Evolutionary conservation across 2,113 vertebrate genomes (phyloP).

Genomic region (Cyrtonyx montezumae): DNA sequence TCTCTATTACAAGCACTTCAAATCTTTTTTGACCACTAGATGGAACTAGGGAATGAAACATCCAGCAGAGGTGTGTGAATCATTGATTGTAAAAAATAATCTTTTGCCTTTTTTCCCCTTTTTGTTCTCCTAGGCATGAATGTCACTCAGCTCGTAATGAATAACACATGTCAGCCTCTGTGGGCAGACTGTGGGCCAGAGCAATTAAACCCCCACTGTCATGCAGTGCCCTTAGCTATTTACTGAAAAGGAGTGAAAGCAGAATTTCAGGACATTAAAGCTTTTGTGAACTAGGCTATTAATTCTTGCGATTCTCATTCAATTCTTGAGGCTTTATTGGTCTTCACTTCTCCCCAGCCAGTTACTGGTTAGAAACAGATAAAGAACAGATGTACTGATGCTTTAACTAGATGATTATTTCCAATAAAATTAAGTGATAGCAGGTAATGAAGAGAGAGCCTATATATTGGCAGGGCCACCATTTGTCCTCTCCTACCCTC

Average conservation of each 20-base stretch:
- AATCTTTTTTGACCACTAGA: not conserved
- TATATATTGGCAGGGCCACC: not conserved
- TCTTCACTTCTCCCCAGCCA: not conserved
- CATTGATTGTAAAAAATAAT: conserved; percentile 7
- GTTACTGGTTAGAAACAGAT: conserved; percentile 1
- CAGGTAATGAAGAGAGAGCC: not conserved
- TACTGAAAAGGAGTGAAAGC: conserved; percentile 1
- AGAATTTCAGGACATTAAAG: conserved; percentile 12
- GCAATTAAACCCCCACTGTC: conserved; percentile 49
- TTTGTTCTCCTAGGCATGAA: conserved; percentile 12
- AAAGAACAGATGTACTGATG: not conserved
- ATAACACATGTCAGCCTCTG: conserved; percentile 14
- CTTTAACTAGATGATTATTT: not conserved
- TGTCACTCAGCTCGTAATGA: conserved; percentile 30
- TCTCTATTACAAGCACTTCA: not conserved
- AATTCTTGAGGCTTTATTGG: not conserved
- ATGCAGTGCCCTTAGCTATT: conserved; percentile 41
- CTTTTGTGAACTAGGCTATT: conserved; percentile 23
- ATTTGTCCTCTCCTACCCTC: not conserved
- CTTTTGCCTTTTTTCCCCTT: conserved; percentile 10
- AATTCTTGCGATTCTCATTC: conserved; percentile 25
- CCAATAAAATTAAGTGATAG: not conserved
- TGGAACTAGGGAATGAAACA: conserved; percentile 50
- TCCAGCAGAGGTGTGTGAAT: not conserved
- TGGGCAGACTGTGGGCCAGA: not conserved